These are phyloP conservation scores for Eristalinus aeneus DNA, from an alignment of 2,888 invertebrate genomes.

Conservation along the genomic window DNA sequence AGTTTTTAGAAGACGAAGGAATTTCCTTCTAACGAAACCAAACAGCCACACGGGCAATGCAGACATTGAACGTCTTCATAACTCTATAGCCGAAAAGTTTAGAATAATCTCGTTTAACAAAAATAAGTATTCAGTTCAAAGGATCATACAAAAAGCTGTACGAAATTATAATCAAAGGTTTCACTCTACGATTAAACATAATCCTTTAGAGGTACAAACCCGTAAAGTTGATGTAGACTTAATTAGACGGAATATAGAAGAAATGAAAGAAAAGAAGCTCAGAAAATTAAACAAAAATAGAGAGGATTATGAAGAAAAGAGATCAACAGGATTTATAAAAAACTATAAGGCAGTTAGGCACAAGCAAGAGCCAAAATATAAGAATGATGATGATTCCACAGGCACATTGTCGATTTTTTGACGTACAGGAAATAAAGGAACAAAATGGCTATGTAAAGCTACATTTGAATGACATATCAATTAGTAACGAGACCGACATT, in stretches of 20 bases:
- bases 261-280: conserved; percentile 39
- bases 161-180: conserved; percentile 65
- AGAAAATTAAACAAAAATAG: conserved; percentile 32
- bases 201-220: conserved; percentile 57
- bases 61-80: not conserved
- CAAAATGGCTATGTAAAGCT: conserved; percentile 5
- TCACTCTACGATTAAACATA: conserved; percentile 63
- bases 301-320: conserved; percentile 28
- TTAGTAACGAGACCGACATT: not conserved
- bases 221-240: too few species aligned
- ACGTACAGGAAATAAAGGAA: conserved; percentile 6
- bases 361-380: conserved; percentile 25
- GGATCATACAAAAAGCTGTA: conserved; percentile 50
- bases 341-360: conserved; percentile 23
- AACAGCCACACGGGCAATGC: conserved; percentile 16
- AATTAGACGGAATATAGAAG: conserved; percentile 43
- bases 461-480: conserved; percentile 1
- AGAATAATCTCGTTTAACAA: conserved; percentile 38
- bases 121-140: conserved; percentile 33
- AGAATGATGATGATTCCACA: conserved; percentile 11
- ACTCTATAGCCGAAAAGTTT: conserved; percentile 18
- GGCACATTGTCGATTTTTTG: conserved; percentile 3
- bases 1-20: conserved; percentile 20
- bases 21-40: conserved; percentile 4
- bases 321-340: not conserved